These are phyloP conservation scores for Trogon surrucura DNA, from an alignment of 2,113 vertebrate species.

Conservation along the genomic window DNA sequence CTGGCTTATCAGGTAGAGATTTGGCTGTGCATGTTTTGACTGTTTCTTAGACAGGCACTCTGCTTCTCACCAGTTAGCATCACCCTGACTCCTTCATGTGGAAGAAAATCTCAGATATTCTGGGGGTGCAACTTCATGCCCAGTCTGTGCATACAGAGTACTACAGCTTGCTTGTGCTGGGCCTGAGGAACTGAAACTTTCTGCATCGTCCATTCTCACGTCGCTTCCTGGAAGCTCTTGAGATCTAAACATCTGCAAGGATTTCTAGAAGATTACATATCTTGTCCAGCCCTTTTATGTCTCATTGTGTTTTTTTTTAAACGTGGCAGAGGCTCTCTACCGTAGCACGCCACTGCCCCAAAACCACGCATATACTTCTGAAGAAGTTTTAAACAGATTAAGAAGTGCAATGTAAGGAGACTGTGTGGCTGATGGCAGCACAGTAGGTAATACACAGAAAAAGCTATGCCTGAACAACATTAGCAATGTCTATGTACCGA, in stretches of 20 bases:
- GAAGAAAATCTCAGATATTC: neutral
- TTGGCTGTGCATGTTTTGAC: fast-evolving
- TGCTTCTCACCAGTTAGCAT: neutral
- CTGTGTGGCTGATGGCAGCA: neutral
- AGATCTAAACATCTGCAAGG: neutral
- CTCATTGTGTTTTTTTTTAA: neutral
- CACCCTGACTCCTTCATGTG: neutral
- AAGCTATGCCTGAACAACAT: neutral
- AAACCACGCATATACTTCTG: neutral
- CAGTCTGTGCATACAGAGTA: neutral
- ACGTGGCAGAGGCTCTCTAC: neutral
- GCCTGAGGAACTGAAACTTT: neutral
- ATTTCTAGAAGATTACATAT: neutral
- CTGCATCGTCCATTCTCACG: neutral
- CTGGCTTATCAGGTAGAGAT: neutral
- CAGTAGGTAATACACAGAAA: neutral
- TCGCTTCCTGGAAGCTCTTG: neutral
- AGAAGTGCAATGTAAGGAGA: neutral
- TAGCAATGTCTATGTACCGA: neutral
- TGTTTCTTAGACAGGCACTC: neutral
- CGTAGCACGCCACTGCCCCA: neutral
- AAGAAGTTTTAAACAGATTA: neutral
- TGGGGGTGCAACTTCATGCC: neutral
- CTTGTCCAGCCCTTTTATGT: neutral
- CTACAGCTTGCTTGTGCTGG: neutral